Evolutionary conservation across 2,888 invertebrate genomes (phyloP), one percentile per base, ranked within the genome.

Genomic region (Drosophila basisetae): DNA sequence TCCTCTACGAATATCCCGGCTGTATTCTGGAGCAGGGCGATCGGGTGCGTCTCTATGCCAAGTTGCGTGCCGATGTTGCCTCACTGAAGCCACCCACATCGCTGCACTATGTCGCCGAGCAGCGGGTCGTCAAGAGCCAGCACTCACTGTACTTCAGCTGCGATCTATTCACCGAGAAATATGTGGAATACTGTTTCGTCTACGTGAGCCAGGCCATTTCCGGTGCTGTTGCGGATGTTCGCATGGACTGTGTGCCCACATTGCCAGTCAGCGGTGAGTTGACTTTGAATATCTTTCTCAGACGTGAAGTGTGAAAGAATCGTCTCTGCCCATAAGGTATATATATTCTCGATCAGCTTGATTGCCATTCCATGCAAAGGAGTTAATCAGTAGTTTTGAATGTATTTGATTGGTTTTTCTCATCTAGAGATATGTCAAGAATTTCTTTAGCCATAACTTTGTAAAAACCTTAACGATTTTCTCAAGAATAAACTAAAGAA

Each of bases 121-220:
- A 95, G 75, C 93, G 95, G 73, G 95, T 96, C 50, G 92, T 94
- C 74, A 95, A 96, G 81, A 97, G 97, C 9, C 96, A 96, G 89
- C 96, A 97, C 93, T 96, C 96, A 28, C 94, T 97, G 16, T 94
- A 94, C 81, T 97, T 97, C 93, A 96, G 96, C 92, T 97, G 97
- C 91, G 96, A 97, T 22, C 94, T 97, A 54, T 97, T 97, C 94
- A 96, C 96, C 59, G 97, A 97, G 93, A 94, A 96, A 59, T 97
- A 95, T 91, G 96, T 97, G 33, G 97, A 97, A 92, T 97, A 97
- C 91, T 97, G 97, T 93, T 97, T 97, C 94, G 96, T 97, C 66
- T 97, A 97, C 93, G 97, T 97, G 39, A 97, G 96, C 47, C 96
- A 97, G 90, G 97, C 97, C 0, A 96, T 97, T 79, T 97, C 96